These are phyloP conservation scores for Pectinophora gossypiella DNA, from an alignment of 1,140 invertebrate genomes.

Conservation along the genomic window DNA sequence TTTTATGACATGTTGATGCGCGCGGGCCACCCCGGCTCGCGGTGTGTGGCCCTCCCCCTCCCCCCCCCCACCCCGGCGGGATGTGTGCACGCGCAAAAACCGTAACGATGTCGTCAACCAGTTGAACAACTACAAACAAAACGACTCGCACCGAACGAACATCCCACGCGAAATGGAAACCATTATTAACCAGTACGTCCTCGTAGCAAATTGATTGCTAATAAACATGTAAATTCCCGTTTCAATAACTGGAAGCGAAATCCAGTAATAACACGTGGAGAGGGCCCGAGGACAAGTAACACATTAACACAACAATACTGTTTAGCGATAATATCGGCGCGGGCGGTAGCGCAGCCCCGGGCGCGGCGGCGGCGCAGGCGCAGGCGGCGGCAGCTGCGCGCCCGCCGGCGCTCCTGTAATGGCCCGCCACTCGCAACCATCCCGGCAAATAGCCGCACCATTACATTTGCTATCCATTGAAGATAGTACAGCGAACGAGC, in stretches of 20 bases:
- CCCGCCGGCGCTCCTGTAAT: conserved; percentile 13
- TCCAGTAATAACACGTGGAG: not conserved
- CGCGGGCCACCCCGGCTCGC: not conserved
- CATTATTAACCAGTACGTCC: no score
- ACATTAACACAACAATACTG: conserved; percentile 8
- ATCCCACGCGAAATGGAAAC: no score
- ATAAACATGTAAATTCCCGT: not conserved
- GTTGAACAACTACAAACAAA: no score
- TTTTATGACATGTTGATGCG: not conserved
- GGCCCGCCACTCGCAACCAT: conserved; percentile 1
- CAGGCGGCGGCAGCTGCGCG: conserved; percentile 2
- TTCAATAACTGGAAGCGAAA: not conserved
- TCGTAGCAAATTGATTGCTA: not conserved
- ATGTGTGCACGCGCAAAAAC: no score
- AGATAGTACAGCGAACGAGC: not conserved
- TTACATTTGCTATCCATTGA: not conserved
- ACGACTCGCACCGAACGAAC: no score
- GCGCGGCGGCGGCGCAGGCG: conserved; percentile 11
- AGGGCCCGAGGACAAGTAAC: not conserved
- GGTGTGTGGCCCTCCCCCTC: not conserved
- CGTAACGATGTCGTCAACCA: no score
- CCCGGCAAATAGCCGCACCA: not conserved
- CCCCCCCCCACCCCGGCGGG: no score
- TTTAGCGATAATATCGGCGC: conserved; percentile 10
- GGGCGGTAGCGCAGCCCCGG: conserved; percentile 16